A percentile compares a stretch with the other conserved stretches of the same genome.
These are phyloP conservation scores for Apocrypta bakeri DNA, from an alignment of 1,140 invertebrate species.

Conservation along the genomic window DNA sequence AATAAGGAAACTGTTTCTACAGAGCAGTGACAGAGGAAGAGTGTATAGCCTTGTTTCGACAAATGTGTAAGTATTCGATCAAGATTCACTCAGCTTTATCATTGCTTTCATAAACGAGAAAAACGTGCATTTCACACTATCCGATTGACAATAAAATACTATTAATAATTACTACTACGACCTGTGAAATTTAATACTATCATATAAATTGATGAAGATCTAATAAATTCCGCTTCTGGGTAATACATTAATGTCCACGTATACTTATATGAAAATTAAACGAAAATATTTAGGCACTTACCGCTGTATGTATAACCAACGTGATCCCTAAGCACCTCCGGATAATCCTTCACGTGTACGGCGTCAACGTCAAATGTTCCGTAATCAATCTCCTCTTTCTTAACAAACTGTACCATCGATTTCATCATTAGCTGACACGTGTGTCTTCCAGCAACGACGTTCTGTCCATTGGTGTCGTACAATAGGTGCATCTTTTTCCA, in stretches of 20 bases:
- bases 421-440: conserved; percentile 83
- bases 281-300: conserved; percentile 68
- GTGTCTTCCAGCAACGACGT: conserved; percentile 78
- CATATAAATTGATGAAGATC: too few relatives aligned
- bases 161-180: too few relatives aligned
- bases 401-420: conserved; percentile 79
- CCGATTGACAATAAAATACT: too few relatives aligned
- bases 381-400: conserved; percentile 73
- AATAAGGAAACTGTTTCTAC: conserved; percentile 4
- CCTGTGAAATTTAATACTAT: too few relatives aligned
- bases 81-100: background rate
- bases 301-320: conserved; percentile 74
- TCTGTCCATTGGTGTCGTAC: conserved; percentile 82
- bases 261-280: background rate
- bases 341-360: conserved; percentile 73
- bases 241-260: background rate
- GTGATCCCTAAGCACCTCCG: conserved; percentile 75
- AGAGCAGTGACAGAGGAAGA: too few relatives aligned
- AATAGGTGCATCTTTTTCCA: conserved; percentile 83
- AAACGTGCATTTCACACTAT: too few relatives aligned
- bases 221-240: background rate
- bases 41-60: too few relatives aligned
- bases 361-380: conserved; percentile 75
- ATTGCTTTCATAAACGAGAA: too few relatives aligned
- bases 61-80: too few relatives aligned